Evolutionary conservation across 2,888 invertebrate species (phyloP), one percentile per base, ranked within the genome.

Genomic region (Vanessa cardui): DNA sequence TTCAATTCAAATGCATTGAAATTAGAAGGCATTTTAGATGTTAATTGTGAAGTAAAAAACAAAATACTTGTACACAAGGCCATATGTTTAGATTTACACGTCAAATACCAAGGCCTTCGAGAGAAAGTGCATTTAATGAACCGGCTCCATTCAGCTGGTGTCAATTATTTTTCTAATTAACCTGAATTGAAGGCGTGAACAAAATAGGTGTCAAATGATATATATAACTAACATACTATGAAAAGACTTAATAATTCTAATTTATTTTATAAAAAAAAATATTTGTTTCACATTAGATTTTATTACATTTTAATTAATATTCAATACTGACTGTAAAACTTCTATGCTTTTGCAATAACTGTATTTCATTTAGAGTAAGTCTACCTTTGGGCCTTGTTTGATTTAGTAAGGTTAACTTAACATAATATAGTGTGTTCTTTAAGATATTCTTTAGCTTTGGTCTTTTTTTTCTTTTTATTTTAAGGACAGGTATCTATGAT

Each of bases 161-260:
- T 60, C 52, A 54, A 60, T 60, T 60, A 60, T 60, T 20, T 64
- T 59, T 64, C 44, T 59, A 59, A 64, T 64, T 65, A 65, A 60
- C 60, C 54, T 60, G 54, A 54, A 65, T 65, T 47, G 60, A 54
- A 65, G 47, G 59, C 46, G 31, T n/a, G 54, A 60, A 65, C 52
- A 45, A 50, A 49, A 21, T 18, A 33, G 20, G 18, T 47, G 50
- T 59, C 59, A 65, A 59, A 65, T 46, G 26, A 18, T 60, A 65
- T 45, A 45, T 39, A 58, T 45, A 58, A 59, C 64, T 18, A 45
- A 18, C 5, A 39, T 21, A 46, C 20, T 54, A 56, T n/a, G 31
- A 54, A 56, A 46, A 60, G 31, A 33, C 33, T n/a, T 31, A 54
- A 7, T 8, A 7, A 54, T 20, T 26, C 0, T 31, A 2, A 31